Percentiles rank a stretch among this genome's conserved stretches.
phyloP scores from a whole-genome alignment of 2,888 invertebrate genomes.

The Mythimna albipuncta region DNA sequence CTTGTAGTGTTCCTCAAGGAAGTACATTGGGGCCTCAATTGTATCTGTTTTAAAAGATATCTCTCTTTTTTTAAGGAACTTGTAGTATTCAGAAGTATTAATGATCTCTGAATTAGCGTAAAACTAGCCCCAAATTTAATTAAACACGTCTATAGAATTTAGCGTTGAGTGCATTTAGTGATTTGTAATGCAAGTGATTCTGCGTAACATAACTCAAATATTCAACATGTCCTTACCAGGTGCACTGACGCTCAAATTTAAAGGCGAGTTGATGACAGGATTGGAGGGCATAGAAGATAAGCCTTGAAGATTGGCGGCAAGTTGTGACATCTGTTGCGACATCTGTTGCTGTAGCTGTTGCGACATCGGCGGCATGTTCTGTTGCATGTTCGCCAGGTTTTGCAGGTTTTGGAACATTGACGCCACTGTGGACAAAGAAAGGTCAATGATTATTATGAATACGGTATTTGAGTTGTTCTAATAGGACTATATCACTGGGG shows the following conservation, averaged over 20 bases:
- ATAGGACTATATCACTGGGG: too few relatives aligned
- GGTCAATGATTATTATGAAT: slow-evolving; percentile 33
- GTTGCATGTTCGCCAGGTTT: slow-evolving; percentile 89
- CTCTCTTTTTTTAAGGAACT: background rate
- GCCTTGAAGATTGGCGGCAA: slow-evolving; percentile 94
- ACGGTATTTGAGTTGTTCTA: background rate
- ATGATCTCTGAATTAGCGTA: too few relatives aligned
- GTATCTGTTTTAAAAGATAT: background rate
- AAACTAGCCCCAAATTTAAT: too few relatives aligned
- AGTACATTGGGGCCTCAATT: slow-evolving; percentile 2
- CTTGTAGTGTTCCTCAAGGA: background rate
- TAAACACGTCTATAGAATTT: too few relatives aligned
- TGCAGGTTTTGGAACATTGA: slow-evolving; percentile 92
- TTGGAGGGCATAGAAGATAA: slow-evolving; percentile 94
- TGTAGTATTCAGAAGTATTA: background rate
- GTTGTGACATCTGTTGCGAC: slow-evolving; percentile 89
- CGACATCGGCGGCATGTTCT: slow-evolving; percentile 87
- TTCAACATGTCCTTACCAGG: slow-evolving; percentile 77
- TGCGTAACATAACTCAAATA: too few relatives aligned
- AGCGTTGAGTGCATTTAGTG: too few relatives aligned
- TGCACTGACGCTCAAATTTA: slow-evolving; percentile 95
- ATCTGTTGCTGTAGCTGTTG: slow-evolving; percentile 91
- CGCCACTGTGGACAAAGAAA: slow-evolving; percentile 90
- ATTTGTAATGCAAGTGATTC: too few relatives aligned
- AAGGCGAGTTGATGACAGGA: slow-evolving; percentile 94